These are phyloP conservation scores for Stegophylla sp. DNA, from an alignment of 2,888 invertebrate genomes.

Conservation along the genomic window DNA sequence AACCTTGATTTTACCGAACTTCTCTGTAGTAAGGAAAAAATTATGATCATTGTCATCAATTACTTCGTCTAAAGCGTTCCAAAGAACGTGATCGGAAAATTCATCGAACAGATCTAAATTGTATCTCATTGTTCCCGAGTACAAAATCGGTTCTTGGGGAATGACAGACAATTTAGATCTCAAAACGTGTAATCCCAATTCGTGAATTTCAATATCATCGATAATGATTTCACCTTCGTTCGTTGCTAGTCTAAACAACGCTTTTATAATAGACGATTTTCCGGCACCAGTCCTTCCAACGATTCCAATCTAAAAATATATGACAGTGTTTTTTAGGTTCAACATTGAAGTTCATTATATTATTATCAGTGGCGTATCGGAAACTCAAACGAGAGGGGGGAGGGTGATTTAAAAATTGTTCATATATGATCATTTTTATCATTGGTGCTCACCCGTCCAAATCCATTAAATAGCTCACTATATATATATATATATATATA, in stretches of 20 bases:
- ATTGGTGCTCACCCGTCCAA: no score
- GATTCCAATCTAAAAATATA: neutral
- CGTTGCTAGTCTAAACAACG: slow-evolving; percentile 79
- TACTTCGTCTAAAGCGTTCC: slow-evolving; percentile 84
- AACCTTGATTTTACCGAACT: no score
- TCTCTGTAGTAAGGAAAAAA: no score
- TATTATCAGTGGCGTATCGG: no score
- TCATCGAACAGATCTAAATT: slow-evolving; percentile 90
- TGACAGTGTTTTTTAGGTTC: no score
- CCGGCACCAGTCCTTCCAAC: no score
- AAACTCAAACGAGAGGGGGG: no score
- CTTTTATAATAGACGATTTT: neutral
- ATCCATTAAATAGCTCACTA: no score
- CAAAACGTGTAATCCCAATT: slow-evolving; percentile 77
- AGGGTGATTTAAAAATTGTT: no score
- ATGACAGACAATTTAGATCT: slow-evolving; percentile 82
- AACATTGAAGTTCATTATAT: slow-evolving; percentile 59
- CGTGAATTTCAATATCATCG: slow-evolving; percentile 76
- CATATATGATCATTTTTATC: no score
- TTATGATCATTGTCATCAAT: no score
- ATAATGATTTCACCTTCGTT: slow-evolving; percentile 81
- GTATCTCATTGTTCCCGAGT: slow-evolving; percentile 84
- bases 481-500: no score
- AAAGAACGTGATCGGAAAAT: slow-evolving; percentile 78
- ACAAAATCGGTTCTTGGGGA: slow-evolving; percentile 83